Evolutionary conservation across 2,888 invertebrate genomes (phyloP), one percentile per base, ranked within the genome.

Genomic region (Amiota mariae): DNA sequence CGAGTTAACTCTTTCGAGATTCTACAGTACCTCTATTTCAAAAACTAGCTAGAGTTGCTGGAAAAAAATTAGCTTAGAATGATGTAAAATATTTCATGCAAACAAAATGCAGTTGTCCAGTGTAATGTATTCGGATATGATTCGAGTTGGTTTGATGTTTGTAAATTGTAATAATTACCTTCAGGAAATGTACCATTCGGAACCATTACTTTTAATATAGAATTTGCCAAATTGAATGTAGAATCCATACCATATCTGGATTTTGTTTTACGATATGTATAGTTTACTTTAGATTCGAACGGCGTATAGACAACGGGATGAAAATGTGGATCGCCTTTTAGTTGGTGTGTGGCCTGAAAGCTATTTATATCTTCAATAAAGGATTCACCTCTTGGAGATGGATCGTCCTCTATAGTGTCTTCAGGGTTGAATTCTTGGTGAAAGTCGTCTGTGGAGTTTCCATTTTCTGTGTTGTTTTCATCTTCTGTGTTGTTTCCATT

Each of bases 141-240:
- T 24, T 24, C 24, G 24, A 24, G 24, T 24, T 24, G 24, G 24
- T 24, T 24, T 24, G 24, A 24, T 24, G 2, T 24, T 1, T 24
- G 24, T 24, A 2, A 24, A 24, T 36, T 36, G 54, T 64, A 8
- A 9, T 49, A 64, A 74, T 71, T 75, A 83, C 83, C 83, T 2
- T 79, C 74, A 13, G 83, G 85, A 24, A 85, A 66, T 9, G 36
- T 8, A n/a, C 81, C 72, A 9, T 36, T 24, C 0, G 72, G 64
- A 12, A 83, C 46, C 0, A 73, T 15, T 8, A 75, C 70, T 61
- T 80, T 78, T 47, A 81, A 84, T 6, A 83, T 36, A 59, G 71
- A 70, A 67, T 76, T 82, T 2, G 82, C 81, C 48, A 85, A 78
- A 71, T 81, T 80, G 47, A 73, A 82, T 6, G 84, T 78, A 13